phyloP scores from a whole-genome alignment of 1,140 invertebrate species.

The Zaprionus kolodkinae region DNA sequence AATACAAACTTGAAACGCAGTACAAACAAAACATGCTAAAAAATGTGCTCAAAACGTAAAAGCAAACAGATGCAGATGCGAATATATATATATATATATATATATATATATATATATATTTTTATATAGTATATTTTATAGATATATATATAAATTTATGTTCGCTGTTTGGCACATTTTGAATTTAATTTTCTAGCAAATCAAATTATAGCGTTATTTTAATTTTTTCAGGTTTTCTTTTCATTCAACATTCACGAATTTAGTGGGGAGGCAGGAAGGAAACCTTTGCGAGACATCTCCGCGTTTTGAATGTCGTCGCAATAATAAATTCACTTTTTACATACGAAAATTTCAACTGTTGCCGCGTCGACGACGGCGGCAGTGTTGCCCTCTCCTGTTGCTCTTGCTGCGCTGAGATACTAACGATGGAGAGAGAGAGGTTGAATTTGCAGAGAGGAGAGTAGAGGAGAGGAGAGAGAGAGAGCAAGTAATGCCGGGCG shows the following conservation, averaged over 20 bases:
- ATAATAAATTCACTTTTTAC: constrained; percentile 70
- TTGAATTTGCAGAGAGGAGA: too few species aligned
- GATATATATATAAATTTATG: constrained; percentile 12
- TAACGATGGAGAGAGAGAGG: constrained; percentile 33
- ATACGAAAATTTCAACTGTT: constrained; percentile 49
- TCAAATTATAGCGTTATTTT: constrained; percentile 38
- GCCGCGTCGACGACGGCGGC: constrained; percentile 18
- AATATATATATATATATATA: constrained; percentile 2
- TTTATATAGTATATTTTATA: constrained; percentile 1
- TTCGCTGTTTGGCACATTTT: constrained; percentile 37
- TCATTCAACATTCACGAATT: constrained; percentile 33
- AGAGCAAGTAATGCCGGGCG: constrained; percentile 36
- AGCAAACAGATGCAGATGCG: constrained; percentile 24
- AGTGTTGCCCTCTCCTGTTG: constrained; percentile 45
- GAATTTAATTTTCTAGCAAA: constrained; percentile 8
- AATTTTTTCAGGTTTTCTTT: constrained; percentile 12
- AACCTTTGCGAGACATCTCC: constrained; percentile 43
- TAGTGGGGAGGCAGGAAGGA: background rate
- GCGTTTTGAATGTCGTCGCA: constrained; percentile 65
- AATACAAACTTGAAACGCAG: constrained; percentile 51
- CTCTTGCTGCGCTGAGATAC: constrained; percentile 56
- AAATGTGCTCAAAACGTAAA: constrained; percentile 64
- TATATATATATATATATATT: constrained; percentile 4
- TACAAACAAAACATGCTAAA: constrained; percentile 62
- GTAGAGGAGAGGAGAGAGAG: too few species aligned